A percentile compares a stretch with the other conserved stretches of the same genome.
These are phyloP conservation scores for Corapipo altera DNA, from an alignment of 2,113 vertebrate species.

Conservation along the genomic window DNA sequence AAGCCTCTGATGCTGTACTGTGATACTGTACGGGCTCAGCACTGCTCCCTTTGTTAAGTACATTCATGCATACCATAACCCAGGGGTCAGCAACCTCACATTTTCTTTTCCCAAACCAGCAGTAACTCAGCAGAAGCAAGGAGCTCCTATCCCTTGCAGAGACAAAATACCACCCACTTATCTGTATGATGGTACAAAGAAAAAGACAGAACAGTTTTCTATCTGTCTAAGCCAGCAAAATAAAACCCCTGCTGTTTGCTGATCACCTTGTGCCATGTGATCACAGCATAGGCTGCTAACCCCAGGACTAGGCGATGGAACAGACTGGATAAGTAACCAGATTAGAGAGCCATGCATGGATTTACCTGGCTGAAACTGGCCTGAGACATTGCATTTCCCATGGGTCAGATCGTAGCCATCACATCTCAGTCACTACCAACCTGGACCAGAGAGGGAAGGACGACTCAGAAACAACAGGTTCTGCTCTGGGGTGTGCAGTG, in stretches of 20 bases:
- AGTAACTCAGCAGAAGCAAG: background rate
- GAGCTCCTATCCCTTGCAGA: background rate
- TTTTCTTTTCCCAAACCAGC: background rate
- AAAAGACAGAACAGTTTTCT: background rate
- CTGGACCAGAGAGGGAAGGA: conserved; percentile 62
- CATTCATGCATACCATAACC: conserved; percentile 42
- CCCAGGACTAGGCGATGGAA: background rate
- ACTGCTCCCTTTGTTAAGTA: background rate
- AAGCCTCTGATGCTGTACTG: background rate
- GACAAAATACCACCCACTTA: background rate
- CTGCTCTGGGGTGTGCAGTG: fast-evolving
- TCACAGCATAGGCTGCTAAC: background rate
- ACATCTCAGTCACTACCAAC: conserved; percentile 60
- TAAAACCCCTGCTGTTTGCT: background rate
- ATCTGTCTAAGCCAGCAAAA: background rate
- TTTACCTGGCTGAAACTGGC: conserved; percentile 66
- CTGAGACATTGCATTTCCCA: conserved; percentile 62
- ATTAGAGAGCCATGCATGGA: conserved; percentile 35
- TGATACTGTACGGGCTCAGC: background rate
- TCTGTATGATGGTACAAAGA: background rate
- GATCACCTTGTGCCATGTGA: background rate
- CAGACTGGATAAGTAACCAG: conserved; percentile 37
- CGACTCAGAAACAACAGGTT: conserved; percentile 37
- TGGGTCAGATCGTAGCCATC: conserved; percentile 46
- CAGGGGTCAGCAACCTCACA: conserved; percentile 24